Evolutionary conservation across 2,113 vertebrate genomes (phyloP).

Genomic region (Tetrax tetrax): DNA sequence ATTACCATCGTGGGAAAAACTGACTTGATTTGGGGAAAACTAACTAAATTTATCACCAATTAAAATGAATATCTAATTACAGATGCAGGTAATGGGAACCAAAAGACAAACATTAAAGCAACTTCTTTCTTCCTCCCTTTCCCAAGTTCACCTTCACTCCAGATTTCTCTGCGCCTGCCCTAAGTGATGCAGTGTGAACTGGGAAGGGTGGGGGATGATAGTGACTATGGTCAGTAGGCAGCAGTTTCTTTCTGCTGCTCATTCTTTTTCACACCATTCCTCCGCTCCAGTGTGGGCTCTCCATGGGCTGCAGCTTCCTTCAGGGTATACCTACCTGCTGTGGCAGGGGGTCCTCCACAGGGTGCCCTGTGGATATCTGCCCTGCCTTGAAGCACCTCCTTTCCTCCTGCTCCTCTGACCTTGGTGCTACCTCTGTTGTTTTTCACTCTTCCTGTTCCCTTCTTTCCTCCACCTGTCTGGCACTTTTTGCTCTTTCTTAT

Average conservation of each 20-base stretch:
- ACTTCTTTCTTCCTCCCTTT: not conserved
- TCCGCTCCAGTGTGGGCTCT: not conserved
- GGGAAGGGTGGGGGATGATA: not conserved
- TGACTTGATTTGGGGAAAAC: not conserved
- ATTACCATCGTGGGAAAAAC: not conserved
- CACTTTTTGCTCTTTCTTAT: not conserved
- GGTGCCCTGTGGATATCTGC: not conserved
- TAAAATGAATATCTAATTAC: not conserved
- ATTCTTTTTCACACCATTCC: not conserved
- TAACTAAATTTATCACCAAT: not conserved
- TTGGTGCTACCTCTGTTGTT: not conserved
- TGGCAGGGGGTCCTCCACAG: not conserved
- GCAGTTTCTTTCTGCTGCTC: not conserved
- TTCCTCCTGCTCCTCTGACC: not conserved
- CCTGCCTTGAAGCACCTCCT: not conserved
- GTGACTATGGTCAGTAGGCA: not conserved
- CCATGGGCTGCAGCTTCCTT: not conserved
- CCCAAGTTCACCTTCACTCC: not conserved
- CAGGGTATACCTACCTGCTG: not conserved
- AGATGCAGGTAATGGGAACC: not conserved
- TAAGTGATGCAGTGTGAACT: not conserved
- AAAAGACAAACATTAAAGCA: not conserved
- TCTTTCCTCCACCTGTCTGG: not conserved
- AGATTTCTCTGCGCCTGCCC: not conserved
- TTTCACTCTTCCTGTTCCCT: not conserved